phyloP scores from a whole-genome alignment of 2,797 vertebrate genomes.

The Rhincodon typus region DNA sequence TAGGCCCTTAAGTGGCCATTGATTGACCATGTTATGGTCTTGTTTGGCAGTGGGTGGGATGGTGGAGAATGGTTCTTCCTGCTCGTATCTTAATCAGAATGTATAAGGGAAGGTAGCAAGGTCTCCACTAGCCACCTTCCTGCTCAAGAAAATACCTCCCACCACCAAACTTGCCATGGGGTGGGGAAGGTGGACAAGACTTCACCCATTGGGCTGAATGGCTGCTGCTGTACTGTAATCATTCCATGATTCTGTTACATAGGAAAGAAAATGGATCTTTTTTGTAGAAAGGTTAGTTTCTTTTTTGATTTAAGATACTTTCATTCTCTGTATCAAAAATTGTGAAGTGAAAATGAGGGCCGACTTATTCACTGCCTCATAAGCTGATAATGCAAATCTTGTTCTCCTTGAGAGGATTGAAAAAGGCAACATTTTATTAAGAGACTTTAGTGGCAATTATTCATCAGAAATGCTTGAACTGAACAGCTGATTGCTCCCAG shows the following conservation, averaged over 20 bases:
- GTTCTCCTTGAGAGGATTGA: background rate
- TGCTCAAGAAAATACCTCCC: too few relatives aligned
- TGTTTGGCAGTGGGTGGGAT: too few relatives aligned
- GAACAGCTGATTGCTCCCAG: background rate
- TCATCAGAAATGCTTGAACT: background rate
- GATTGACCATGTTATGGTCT: too few relatives aligned
- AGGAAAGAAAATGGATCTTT: background rate
- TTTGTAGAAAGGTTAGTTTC: background rate
- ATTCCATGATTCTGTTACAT: background rate
- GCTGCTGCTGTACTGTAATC: too few relatives aligned
- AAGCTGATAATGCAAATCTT: background rate
- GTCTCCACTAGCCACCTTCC: too few relatives aligned
- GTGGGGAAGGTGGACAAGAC: too few relatives aligned
- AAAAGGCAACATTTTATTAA: background rate
- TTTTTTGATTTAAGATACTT: background rate
- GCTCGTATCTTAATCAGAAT: too few relatives aligned
- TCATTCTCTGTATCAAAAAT: constrained; percentile 6
- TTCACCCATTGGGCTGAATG: too few relatives aligned
- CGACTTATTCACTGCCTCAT: background rate
- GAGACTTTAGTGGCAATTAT: background rate
- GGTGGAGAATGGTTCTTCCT: too few relatives aligned
- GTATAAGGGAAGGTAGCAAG: too few relatives aligned
- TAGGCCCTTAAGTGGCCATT: too few relatives aligned
- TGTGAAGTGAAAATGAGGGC: background rate
- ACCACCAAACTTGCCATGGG: too few relatives aligned